Evolutionary conservation across 2,888 invertebrate genomes (phyloP).

Genomic region (Dicyrtoma fusca): DNA sequence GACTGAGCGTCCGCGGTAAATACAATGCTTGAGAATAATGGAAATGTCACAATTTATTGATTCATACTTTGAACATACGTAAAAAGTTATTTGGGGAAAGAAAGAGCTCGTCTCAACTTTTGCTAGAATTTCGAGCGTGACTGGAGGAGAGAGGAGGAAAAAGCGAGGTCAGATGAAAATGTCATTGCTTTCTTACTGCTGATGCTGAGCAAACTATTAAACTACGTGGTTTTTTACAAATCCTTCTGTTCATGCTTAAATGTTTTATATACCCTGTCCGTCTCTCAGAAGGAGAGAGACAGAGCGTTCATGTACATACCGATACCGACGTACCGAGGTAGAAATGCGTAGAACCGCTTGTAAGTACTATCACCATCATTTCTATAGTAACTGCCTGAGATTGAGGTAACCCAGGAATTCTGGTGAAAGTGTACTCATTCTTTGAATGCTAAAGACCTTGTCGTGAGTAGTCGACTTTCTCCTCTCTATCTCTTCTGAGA

Average conservation of each 20-base stretch:
- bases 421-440: background rate
- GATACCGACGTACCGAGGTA: too few relatives aligned
- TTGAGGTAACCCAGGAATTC: too few relatives aligned
- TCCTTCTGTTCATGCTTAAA: too few relatives aligned
- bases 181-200: background rate
- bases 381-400: too few relatives aligned
- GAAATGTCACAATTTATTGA: slow-evolving; percentile 1
- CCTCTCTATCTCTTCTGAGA: too few relatives aligned
- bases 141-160: background rate
- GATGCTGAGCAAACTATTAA: too few relatives aligned
- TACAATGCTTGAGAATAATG: background rate
- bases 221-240: too few relatives aligned
- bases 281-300: background rate
- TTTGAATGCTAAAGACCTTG: slow-evolving; percentile 14
- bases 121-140: background rate
- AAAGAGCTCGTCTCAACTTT: background rate
- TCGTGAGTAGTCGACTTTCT: background rate
- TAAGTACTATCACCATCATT: background rate
- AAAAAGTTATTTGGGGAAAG: background rate
- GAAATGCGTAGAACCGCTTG: background rate
- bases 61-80: background rate
- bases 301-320: too few relatives aligned
- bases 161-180: slow-evolving; percentile 1
- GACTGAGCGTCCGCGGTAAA: too few relatives aligned
- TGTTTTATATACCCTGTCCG: too few relatives aligned